Evolutionary conservation across 2,797 vertebrate genomes (phyloP), one percentile per base, ranked within the genome.

Genomic region (Eulemur albifrons): DNA sequence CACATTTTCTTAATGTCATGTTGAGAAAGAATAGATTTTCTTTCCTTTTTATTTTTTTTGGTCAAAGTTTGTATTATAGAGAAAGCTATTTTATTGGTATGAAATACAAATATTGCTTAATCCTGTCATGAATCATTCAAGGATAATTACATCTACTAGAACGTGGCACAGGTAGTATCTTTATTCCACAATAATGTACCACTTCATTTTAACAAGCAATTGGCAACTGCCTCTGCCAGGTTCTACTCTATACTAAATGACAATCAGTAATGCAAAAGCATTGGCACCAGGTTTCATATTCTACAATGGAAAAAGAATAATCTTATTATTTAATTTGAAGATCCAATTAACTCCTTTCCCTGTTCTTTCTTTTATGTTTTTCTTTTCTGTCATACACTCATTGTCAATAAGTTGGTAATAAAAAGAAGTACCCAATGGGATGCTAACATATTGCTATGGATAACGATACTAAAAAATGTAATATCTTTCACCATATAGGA

Each of bases 201-300:
- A 87, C 79, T 83, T 93, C 50, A 85, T 95, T 96, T 94, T 48
- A 69, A 92, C 38, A 94, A 94, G 79, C 35, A 89, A 61, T 94
- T 97, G 83, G 76, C 87, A 95, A 77, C n/a, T 84, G 57, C 20
- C 61, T 92, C 80, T 93, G 61, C 45, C 75, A 93, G 20, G 13
- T 77, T 92, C 48, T 84, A 32, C 61, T 93, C 52, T 35, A 90
- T 11, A 63, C 5, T 80, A 89, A 90, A 93, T 96, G 54, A 79
- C 38, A 92, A 69, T 92, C 23, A 69, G 54, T 94, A 94, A 94
- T 93, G 18, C 61, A 95, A 95, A 95, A 93, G 18, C 59, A 81
- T 32, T 91, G 88, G 57, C 90, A 87, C 30, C 38, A 61, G 9
- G 2, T 83, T 94, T 87, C 54, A 32, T 79, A 84, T 82, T 82